These are phyloP conservation scores for Bufotes viridis DNA, from an alignment of 2,797 vertebrate species.

Conservation along the genomic window DNA sequence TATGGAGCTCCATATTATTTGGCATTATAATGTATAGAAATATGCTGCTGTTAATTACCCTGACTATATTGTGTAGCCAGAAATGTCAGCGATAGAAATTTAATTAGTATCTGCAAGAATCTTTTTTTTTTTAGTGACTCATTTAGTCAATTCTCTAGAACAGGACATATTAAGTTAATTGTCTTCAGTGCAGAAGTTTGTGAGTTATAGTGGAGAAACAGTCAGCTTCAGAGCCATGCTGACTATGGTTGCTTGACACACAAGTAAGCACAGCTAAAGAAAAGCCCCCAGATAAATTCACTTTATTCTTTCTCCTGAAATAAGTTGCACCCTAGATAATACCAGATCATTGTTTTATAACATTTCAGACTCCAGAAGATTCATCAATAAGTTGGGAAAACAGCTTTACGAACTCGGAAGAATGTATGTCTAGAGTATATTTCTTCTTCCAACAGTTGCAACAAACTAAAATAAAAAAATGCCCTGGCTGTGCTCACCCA, in stretches of 20 bases:
- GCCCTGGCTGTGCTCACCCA: conserved; percentile 53
- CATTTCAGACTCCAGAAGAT: conserved; percentile 30
- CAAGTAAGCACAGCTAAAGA: conserved; percentile 45
- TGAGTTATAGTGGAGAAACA: conserved; percentile 45
- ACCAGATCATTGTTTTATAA: conserved; percentile 50
- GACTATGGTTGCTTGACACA: conserved; percentile 22
- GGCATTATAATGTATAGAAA: conserved; percentile 76
- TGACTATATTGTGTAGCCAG: conserved; percentile 75
- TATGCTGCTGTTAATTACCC: conserved; percentile 78
- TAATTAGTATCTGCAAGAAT: conserved; percentile 77
- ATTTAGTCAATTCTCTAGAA: conserved; percentile 73
- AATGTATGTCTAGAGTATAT: conserved; percentile 38
- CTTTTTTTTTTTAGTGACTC: conserved; percentile 69
- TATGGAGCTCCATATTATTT: conserved; percentile 73
- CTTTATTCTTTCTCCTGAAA: conserved; percentile 53
- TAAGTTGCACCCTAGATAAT: conserved; percentile 45
- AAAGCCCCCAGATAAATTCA: conserved; percentile 48
- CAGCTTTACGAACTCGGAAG: conserved; percentile 27
- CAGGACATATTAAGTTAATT: conserved; percentile 59
- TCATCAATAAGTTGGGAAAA: conserved; percentile 42
- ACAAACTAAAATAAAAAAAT: conserved; percentile 44
- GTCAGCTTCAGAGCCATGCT: conserved; percentile 29
- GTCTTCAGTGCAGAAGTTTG: conserved; percentile 50
- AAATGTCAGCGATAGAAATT: conserved; percentile 78
- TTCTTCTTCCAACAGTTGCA: conserved; percentile 45